These are phyloP conservation scores for Rhodophaea formosa DNA, from an alignment of 2,888 invertebrate species.

Conservation along the genomic window DNA sequence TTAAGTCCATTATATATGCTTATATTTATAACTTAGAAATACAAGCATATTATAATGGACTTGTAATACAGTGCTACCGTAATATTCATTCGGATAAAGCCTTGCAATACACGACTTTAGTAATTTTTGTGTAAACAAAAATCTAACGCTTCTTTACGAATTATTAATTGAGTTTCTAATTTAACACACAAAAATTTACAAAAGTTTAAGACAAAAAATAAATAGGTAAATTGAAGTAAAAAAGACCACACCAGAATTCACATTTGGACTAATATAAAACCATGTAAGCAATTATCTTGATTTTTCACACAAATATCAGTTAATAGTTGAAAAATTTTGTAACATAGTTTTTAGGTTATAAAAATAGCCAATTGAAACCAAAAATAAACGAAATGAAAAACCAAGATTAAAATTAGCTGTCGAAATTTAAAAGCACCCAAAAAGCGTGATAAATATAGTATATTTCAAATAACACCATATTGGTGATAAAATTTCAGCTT, in stretches of 20 bases:
- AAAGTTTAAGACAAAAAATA: background rate
- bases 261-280: background rate
- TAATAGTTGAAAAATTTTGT: background rate
- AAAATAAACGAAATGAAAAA: conserved; percentile 23
- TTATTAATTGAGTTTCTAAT: background rate
- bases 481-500: background rate
- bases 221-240: background rate
- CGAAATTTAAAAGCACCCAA: conserved; percentile 16
- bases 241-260: background rate
- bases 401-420: conserved; percentile 20
- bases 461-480: background rate
- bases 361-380: conserved; percentile 5
- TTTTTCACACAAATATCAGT: conserved; percentile 9
- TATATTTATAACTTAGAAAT: too few species aligned
- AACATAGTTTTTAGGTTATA: background rate
- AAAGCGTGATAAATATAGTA: conserved; percentile 2
- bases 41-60: too few species aligned
- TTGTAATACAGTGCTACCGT: too few species aligned
- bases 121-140: background rate
- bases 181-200: background rate
- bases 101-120: too few species aligned
- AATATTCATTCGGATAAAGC: too few species aligned
- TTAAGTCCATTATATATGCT: too few species aligned
- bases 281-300: conserved; percentile 13
- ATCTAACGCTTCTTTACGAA: conserved; percentile 3